Evolutionary conservation across 2,113 vertebrate genomes (phyloP).

Genomic region (Oreochromis tanganicae): DNA sequence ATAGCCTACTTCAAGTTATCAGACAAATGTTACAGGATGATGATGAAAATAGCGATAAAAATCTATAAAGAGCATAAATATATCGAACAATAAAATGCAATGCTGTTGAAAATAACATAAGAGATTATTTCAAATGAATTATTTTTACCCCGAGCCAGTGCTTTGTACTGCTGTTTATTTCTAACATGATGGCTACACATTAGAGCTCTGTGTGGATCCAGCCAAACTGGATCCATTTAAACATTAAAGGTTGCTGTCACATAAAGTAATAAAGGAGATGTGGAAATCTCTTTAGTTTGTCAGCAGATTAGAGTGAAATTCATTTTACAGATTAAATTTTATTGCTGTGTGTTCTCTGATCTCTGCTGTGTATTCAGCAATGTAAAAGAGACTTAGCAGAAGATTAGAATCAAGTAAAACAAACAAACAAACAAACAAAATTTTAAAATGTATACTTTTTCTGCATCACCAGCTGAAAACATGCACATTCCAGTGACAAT

Average conservation of each 20-base stretch:
- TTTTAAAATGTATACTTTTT: accelerated
- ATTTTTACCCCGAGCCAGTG: neutral
- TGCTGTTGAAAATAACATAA: neutral
- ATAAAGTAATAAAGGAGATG: neutral
- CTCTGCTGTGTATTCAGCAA: neutral
- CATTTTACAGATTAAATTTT: neutral
- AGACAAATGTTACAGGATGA: neutral
- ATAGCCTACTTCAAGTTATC: neutral
- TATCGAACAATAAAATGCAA: neutral
- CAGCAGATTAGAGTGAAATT: neutral
- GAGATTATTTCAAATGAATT: neutral
- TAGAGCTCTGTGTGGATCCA: neutral
- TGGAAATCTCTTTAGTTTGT: neutral
- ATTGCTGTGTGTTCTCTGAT: neutral
- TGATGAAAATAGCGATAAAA: neutral
- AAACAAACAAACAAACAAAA: neutral
- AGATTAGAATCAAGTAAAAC: neutral
- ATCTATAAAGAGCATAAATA: neutral
- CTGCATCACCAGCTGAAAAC: neutral
- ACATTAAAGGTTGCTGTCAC: neutral
- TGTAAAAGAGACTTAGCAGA: neutral
- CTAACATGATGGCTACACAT: neutral
- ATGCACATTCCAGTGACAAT: neutral
- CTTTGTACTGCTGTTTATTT: neutral
- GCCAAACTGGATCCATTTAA: neutral